Conservation (phyloP, 2,888 invertebrate genomes). For the Leucophora obtusa region DNA sequence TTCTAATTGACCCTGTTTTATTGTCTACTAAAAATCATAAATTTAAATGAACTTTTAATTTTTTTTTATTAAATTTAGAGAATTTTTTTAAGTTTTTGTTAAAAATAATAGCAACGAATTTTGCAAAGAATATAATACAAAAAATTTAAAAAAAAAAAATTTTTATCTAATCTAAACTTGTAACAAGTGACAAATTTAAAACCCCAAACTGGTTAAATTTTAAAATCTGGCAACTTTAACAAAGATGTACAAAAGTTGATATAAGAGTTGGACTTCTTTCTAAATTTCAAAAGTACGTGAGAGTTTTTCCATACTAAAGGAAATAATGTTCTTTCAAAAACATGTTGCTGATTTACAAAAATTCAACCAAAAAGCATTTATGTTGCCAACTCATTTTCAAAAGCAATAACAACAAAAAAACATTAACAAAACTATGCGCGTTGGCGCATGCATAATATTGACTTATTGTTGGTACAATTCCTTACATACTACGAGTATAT, state of each 20-base stretch:
- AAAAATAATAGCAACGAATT: no score
- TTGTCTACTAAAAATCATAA: no score
- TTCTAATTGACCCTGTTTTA: no score
- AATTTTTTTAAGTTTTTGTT: no score
- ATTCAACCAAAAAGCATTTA: conserved; percentile 2
- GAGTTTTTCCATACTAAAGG: conserved; percentile 27
- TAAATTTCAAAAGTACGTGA: conserved; percentile 40
- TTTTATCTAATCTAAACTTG: no score
- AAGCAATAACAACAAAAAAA: conserved; percentile 9
- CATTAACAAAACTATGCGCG: conserved; percentile 48
- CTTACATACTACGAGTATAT: conserved; percentile 26
- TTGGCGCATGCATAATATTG: conserved; percentile 62
- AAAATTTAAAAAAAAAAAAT: no score
- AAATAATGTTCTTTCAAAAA: conserved; percentile 20
- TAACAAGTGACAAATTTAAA: no score
- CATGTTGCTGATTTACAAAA: conserved; percentile 21
- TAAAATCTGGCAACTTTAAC: conserved; percentile 4
- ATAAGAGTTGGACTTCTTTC: conserved; percentile 7
- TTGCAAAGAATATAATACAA: no score
- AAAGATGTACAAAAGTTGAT: background rate
- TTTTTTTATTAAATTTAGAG: no score
- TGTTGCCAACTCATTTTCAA: conserved; percentile 53
- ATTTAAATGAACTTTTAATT: no score
- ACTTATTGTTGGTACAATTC: conserved; percentile 28
- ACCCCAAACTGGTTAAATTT: no score